phyloP scores from a whole-genome alignment of 1,140 invertebrate species.

The Drosophila oshimai region DNA sequence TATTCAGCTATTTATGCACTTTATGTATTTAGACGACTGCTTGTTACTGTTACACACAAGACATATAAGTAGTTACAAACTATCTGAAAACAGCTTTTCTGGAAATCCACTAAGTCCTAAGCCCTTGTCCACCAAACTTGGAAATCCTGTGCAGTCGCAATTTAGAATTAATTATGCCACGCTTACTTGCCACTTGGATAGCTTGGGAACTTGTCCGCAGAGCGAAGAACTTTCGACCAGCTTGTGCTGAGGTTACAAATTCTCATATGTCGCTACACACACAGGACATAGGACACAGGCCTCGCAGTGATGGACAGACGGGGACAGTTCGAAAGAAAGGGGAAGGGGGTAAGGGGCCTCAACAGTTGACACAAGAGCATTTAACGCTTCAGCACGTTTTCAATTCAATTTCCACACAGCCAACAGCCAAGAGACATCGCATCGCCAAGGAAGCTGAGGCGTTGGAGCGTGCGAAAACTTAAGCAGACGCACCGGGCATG shows the following conservation, averaged over 20 bases:
- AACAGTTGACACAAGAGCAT: constrained; percentile 82
- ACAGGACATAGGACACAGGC: constrained; percentile 13
- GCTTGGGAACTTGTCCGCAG: neutral
- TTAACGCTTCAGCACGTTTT: constrained; percentile 82
- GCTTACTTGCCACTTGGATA: constrained; percentile 37
- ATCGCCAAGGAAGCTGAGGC: constrained; percentile 71
- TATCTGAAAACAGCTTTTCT: constrained; percentile 33
- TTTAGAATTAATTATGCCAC: constrained; percentile 71
- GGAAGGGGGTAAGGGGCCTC: constrained; percentile 36
- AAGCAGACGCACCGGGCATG: constrained; percentile 75
- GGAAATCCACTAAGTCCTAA: constrained; percentile 1
- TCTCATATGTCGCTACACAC: constrained; percentile 74
- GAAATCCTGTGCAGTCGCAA: constrained; percentile 45
- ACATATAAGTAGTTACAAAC: neutral
- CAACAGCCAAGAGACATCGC: constrained; percentile 3
- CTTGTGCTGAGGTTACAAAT: constrained; percentile 79
- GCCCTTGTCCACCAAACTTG: neutral
- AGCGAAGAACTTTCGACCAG: constrained; percentile 36
- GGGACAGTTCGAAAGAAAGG: neutral
- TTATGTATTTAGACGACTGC: too few relatives aligned
- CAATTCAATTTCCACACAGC: constrained; percentile 80
- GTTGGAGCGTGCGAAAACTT: constrained; percentile 77
- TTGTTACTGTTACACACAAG: too few relatives aligned
- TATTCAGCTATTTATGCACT: too few relatives aligned
- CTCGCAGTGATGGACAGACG: neutral